Percentiles rank a stretch among this genome's conserved stretches.
These are phyloP conservation scores for human DNA, from an alignment of 2,113 vertebrate genomes.

Conservation along the genomic window DNA sequence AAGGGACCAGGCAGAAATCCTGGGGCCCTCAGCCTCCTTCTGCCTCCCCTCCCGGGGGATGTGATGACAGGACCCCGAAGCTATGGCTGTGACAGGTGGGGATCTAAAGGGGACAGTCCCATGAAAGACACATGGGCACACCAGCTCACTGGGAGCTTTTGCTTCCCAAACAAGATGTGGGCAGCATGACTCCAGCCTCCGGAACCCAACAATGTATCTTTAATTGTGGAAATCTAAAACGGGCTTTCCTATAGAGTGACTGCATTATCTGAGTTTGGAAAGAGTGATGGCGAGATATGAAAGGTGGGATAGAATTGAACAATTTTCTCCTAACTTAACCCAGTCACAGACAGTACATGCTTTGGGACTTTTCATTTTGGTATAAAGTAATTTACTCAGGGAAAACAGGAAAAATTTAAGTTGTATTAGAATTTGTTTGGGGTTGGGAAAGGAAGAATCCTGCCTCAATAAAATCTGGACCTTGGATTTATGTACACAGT, in stretches of 20 bases:
- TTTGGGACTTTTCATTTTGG: background rate
- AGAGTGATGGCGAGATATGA: background rate
- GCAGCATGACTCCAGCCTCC: background rate
- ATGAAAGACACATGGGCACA: background rate
- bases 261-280: background rate
- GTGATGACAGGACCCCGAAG: background rate
- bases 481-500: background rate
- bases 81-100: conserved; percentile 10
- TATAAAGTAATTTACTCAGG: background rate
- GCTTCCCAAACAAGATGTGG: background rate
- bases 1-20: conserved; percentile 37
- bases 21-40: background rate
- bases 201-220: background rate
- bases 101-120: background rate
- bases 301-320: background rate
- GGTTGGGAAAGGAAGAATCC: background rate
- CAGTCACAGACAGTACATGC: background rate
- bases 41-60: background rate
- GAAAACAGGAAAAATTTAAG: background rate
- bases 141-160: background rate
- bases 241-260: background rate
- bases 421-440: background rate
- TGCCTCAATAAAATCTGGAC: background rate
- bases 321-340: background rate
- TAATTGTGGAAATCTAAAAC: no score